Conservation (phyloP, 2,113 vertebrate species). For the Syngnathus typhle region DNA sequence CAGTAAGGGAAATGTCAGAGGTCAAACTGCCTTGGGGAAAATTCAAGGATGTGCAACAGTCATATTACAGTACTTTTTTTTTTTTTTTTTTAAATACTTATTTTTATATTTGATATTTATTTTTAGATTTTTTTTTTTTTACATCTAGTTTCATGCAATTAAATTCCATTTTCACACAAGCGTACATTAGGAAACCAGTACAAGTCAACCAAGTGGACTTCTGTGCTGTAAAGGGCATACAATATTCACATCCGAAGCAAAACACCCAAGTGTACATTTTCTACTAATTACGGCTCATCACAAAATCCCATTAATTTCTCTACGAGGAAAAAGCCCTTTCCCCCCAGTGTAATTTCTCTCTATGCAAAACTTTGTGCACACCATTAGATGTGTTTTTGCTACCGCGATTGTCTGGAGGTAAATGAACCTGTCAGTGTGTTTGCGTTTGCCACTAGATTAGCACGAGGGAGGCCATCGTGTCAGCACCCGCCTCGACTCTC, state of each 20-base stretch:
- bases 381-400: conserved; percentile 56
- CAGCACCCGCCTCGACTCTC: conserved; percentile 53
- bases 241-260: too few species aligned
- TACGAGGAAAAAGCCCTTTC: conserved; percentile 4
- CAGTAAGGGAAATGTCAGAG: not conserved
- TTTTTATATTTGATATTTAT: too few species aligned
- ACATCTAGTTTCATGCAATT: not conserved
- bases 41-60: not conserved
- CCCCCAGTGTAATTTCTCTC: not conserved
- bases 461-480: conserved; percentile 57
- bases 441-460: conserved; percentile 63
- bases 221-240: too few species aligned
- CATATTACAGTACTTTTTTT: not conserved
- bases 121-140: not conserved
- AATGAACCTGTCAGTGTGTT: conserved; percentile 69
- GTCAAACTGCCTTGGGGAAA: not conserved
- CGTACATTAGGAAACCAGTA: too few species aligned
- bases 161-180: not conserved
- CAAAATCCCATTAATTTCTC: not conserved
- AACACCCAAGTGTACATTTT: not conserved
- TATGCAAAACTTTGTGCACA: conserved; percentile 20
- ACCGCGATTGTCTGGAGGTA: conserved; percentile 61
- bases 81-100: too few species aligned
- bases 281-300: not conserved
- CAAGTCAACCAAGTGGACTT: too few species aligned